Percentiles rank a stretch among this genome's conserved stretches.
phyloP scores from a whole-genome alignment of 1,140 invertebrate genomes.

The Heterodera carotae region DNA sequence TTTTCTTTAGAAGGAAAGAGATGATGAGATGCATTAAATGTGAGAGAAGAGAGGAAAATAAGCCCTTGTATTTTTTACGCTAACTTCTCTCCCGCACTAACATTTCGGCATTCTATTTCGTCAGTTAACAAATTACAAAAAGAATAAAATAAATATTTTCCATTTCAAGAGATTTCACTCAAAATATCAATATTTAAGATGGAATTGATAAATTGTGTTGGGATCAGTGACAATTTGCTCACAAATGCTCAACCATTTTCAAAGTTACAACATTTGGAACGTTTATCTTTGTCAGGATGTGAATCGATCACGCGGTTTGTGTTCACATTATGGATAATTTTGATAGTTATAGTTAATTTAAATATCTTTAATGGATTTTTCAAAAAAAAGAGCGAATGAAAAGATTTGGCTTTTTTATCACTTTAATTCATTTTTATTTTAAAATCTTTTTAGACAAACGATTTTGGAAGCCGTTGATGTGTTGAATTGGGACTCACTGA shows the following conservation, averaged over 20 bases:
- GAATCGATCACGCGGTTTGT: constrained; percentile 12
- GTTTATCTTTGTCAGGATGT: constrained; percentile 11
- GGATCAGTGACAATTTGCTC: not conserved
- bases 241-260: not conserved
- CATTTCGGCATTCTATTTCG: not conserved
- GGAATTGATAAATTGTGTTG: constrained; percentile 22
- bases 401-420: not conserved
- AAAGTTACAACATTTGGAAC: constrained; percentile 3
- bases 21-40: not conserved
- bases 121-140: no score
- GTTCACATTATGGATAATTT: no score
- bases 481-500: constrained; percentile 9
- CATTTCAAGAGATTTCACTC: no score
- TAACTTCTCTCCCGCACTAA: not conserved
- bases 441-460: constrained; percentile 6
- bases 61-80: not conserved
- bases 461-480: not conserved
- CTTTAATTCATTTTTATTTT: not conserved
- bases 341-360: no score
- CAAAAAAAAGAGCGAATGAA: not conserved
- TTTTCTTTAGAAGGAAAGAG: not conserved
- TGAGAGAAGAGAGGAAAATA: not conserved
- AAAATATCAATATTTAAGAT: not conserved
- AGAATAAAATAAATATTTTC: not conserved
- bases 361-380: no score